Evolutionary conservation across 2,113 vertebrate species (phyloP).

Genomic region (Caranx ignobilis): DNA sequence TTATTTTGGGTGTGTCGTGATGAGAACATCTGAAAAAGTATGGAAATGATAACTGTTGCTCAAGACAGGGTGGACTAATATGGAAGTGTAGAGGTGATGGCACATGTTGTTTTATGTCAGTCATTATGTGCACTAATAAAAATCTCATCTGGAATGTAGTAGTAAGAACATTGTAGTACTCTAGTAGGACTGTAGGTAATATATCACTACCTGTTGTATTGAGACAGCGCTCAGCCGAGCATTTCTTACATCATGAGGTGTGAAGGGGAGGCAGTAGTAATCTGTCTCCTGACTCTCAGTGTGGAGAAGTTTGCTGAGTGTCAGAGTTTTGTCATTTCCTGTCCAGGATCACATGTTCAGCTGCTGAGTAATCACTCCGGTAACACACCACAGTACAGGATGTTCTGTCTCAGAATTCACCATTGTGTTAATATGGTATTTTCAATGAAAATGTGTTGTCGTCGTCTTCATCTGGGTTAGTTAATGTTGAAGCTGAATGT

Average conservation of each 20-base stretch:
- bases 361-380: constrained; percentile 62
- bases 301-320: constrained; percentile 16
- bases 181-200: not conserved
- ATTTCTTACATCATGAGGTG: not conserved
- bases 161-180: not conserved
- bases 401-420: constrained; percentile 28
- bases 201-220: not conserved
- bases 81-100: not conserved
- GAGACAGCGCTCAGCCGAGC: not conserved
- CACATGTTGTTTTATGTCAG: not conserved
- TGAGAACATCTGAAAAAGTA: not conserved
- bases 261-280: not conserved
- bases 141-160: not conserved
- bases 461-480: not conserved
- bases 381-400: constrained; percentile 47
- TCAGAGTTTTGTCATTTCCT: constrained; percentile 51
- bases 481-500: not conserved
- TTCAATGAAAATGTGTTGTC: not conserved
- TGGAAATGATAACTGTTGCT: not conserved
- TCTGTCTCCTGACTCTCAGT: not conserved
- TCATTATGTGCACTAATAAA: not conserved
- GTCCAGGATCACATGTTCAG: constrained; percentile 58
- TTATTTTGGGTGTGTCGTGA: not conserved
- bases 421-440: not conserved
- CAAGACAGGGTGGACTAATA: too few relatives aligned